Base-by-base conservation (phyloP, 2,797 vertebrate genomes). In the Ctenosaura bakeri region DNA sequence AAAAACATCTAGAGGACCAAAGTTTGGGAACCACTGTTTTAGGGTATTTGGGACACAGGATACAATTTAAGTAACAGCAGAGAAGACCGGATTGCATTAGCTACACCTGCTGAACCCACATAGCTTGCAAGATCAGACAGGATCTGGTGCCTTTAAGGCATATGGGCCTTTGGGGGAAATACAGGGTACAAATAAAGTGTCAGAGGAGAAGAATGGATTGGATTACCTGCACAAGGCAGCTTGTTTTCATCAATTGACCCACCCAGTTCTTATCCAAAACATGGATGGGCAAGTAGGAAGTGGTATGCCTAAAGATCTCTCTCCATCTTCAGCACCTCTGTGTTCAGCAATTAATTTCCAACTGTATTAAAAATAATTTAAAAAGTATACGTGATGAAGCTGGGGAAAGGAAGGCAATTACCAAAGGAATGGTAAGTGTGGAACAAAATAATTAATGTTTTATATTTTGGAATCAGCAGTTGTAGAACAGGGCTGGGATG, bases 401-500 rank as follows among this genome's bases (percentile, higher is more conserved):
- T 2, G 10, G 35, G 22, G 81, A 64, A 83, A 42, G 35, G n/a
- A 2, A 9, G 12, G 10, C 35, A 8, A 20, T 62, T 38, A 38
- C n/a, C 32, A 13, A 26, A n/a, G 18, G 35, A 38, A 6, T 8
- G 3, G 80, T n/a, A 35, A 82, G 54, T 38, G n/a, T 38, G 56
- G 7, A 20, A 42, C 56, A 56, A 56, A 56, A 56, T 56, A 56
- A 56, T 14, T 16, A 16, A 56, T 56, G 56, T 14, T 52, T 52
- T 52, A 12, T 12, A 12, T 52, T 52, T 14, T 56, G 56, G 13
- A 16, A 56, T 56, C 56, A 56, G 20, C 12, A 9, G 46, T 79
- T 79, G 22, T 79, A 87, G 42, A 87, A 38, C 76, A 87, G 42
- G 77, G 26, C 13, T 87, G 42, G 29, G n/a, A 32, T 59, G 46